These are phyloP conservation scores for Andrena praecox DNA, from an alignment of 2,888 invertebrate species.

Conservation along the genomic window DNA sequence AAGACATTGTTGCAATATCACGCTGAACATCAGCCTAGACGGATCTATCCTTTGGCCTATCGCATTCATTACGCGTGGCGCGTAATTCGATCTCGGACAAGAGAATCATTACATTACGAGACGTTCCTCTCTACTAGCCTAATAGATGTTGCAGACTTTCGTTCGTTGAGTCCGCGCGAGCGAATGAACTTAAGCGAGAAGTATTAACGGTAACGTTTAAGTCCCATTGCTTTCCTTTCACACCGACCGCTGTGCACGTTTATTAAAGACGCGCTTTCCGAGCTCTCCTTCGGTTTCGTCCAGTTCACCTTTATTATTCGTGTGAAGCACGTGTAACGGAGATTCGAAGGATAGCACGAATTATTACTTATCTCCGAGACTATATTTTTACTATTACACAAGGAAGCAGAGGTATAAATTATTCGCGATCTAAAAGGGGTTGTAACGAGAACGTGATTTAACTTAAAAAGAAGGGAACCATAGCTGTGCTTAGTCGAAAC, in stretches of 20 bases:
- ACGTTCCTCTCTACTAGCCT: constrained; percentile 71
- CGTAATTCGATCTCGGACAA: constrained; percentile 40
- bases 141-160: constrained; percentile 53
- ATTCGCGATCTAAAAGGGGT: constrained; percentile 27
- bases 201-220: constrained; percentile 58
- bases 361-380: constrained; percentile 22
- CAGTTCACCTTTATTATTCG: constrained; percentile 3
- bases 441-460: constrained; percentile 13
- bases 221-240: constrained; percentile 17
- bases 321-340: constrained; percentile 10
- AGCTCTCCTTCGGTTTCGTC: constrained; percentile 2
- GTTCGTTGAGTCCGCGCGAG: constrained; percentile 40
- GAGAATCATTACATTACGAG: constrained; percentile 55
- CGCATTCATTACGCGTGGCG: constrained; percentile 50
- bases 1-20: constrained; percentile 17
- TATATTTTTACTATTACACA: constrained; percentile 52
- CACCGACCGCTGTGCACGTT: background rate
- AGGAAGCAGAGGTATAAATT: constrained; percentile 18
- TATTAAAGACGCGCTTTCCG: background rate
- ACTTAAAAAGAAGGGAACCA: background rate
- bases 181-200: constrained; percentile 46
- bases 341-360: constrained; percentile 18
- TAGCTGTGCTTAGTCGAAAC: constrained; percentile 29
- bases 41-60: constrained; percentile 70
- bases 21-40: constrained; percentile 54